Conservation (phyloP, 2,888 invertebrate species). For the Anarsia innoxiella region DNA sequence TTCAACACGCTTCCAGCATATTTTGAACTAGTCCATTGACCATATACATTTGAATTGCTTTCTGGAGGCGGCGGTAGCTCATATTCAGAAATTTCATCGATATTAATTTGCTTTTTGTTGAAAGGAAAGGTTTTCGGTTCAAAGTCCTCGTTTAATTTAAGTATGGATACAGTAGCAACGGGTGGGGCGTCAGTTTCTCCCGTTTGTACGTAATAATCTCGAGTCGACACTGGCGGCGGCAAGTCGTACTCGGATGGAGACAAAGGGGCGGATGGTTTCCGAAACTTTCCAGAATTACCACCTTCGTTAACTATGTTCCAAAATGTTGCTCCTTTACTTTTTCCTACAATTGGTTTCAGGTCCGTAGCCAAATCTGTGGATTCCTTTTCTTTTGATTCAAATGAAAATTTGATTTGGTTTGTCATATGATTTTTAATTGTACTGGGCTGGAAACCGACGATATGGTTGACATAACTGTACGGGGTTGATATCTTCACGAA, state of each 20-base stretch:
- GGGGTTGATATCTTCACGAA: conserved; percentile 18
- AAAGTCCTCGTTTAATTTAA: conserved; percentile 22
- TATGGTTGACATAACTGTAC: too few species aligned
- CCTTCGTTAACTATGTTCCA: conserved; percentile 37
- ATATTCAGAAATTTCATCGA: conserved; percentile 31
- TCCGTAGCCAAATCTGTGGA: too few species aligned
- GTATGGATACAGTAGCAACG: conserved; percentile 19
- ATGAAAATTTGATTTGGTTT: not conserved
- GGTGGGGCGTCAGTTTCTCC: conserved; percentile 19
- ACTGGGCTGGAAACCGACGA: conserved; percentile 26
- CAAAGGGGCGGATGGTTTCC: conserved; percentile 24
- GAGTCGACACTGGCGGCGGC: conserved; percentile 22
- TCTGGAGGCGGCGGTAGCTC: conserved; percentile 44
- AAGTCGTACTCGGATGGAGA: conserved; percentile 54
- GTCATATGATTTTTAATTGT: conserved; percentile 29
- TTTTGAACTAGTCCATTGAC: conserved; percentile 57
- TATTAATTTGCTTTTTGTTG: conserved; percentile 17
- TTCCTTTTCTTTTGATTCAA: not conserved
- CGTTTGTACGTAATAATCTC: conserved; percentile 24
- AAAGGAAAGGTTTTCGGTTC: not conserved
- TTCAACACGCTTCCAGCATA: conserved; percentile 55
- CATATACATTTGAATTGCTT: conserved; percentile 42
- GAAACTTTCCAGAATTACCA: conserved; percentile 28
- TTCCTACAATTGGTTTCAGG: not conserved
- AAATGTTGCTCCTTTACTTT: conserved; percentile 24